Evolutionary conservation across 2,797 vertebrate genomes (phyloP).

Genomic region (Bradypus variegatus): DNA sequence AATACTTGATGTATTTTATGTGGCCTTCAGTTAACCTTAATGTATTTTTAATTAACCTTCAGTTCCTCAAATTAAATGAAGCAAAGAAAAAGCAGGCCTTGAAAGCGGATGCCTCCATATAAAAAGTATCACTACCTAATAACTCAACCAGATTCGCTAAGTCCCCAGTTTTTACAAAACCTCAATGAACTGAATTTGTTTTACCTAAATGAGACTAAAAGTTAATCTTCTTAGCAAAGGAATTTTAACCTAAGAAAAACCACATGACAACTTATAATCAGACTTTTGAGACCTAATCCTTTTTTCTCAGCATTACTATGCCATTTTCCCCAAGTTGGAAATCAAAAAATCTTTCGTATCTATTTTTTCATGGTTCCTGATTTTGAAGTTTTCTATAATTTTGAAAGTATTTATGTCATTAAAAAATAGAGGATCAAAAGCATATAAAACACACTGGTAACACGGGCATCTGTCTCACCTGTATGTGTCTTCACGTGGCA

Average conservation of each 20-base stretch:
- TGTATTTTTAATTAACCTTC: too few species aligned
- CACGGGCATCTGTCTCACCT: slow-evolving; percentile 73
- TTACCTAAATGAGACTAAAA: neutral
- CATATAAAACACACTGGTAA: fast-evolving
- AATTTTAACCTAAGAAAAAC: neutral
- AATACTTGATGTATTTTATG: neutral
- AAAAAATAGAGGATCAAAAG: neutral
- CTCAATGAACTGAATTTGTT: neutral
- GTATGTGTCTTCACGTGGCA: slow-evolving; percentile 97
- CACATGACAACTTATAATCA: neutral
- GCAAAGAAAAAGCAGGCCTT: neutral
- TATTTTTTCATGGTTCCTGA: neutral
- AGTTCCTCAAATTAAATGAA: neutral
- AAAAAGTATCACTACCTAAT: neutral
- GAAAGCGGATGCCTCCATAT: neutral
- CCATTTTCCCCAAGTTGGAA: neutral
- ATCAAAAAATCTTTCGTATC: neutral
- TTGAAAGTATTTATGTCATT: neutral
- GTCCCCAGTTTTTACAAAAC: neutral
- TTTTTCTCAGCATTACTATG: neutral
- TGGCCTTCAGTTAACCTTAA: too few species aligned
- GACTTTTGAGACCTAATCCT: neutral
- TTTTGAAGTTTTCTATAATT: neutral
- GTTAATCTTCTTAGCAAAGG: neutral
- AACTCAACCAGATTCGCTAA: neutral